Evolutionary conservation across 2,888 invertebrate species (phyloP), one percentile per base, ranked within the genome.

Genomic region (Hyposoter dolosus): DNA sequence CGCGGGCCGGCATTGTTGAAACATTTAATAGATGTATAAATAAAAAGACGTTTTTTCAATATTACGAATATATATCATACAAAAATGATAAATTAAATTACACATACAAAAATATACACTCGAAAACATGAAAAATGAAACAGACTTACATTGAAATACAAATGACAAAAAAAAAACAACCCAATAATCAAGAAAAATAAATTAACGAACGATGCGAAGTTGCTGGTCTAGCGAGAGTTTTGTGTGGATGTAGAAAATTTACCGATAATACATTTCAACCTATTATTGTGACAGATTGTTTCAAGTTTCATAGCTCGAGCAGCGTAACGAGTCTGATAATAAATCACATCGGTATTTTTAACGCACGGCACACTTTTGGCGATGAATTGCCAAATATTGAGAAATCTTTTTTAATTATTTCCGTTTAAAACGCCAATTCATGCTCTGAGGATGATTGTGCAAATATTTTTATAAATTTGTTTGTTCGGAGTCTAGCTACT

Each of bases 11-110:
- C 89, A 90, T 90, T 91, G 91, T 92, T 91, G 90, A 92, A 90
- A 89, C 88, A 91, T 91, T 91, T 89, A 89, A 90, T 91, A 91
- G 90, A 92, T 90, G 91, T 91, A 90, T 91, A 91, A 88, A 47
- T 47, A 50, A 71, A 63, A 71, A 60, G 65, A 81, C 88, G 90
- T 91, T 91, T 92, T 91, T 89, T 83, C 84, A 85, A 82, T 86
- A 86, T 77, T 87, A 85, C 72, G 88, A 88, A 88, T 90, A 89
- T 75, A 89, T 85, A 89, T 83, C 85, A 86, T 82, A 87, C 85
- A 72, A 66, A 80, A 23, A 83, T 75, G 63, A 68, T 40, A 32
- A 63, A 76, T 60, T 74, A 68, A 69, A 72, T 60, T 40, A 78
- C 60, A 76, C 53, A 53, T n/a, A 82, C 68, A 77, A 32, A 56